A percentile compares a stretch with the other conserved stretches of the same genome.
Evolutionary conservation across 2,113 vertebrate genomes (phyloP).

Genomic region (Gallinago jamesoni): DNA sequence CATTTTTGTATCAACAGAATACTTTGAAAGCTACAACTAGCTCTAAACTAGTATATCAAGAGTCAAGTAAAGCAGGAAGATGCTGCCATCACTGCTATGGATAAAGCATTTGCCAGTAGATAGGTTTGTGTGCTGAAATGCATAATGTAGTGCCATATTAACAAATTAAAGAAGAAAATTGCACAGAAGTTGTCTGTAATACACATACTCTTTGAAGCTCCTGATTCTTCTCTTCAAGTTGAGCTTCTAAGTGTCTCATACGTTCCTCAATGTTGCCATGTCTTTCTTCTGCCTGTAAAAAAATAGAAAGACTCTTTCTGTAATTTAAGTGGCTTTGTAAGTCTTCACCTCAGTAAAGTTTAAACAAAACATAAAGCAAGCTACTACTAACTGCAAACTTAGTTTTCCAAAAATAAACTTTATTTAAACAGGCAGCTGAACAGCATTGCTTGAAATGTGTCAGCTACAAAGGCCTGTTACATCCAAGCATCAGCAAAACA

Average conservation of each 20-base stretch:
- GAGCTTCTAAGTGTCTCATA: conserved; percentile 95
- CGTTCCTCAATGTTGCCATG: conserved; percentile 98
- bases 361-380: conserved; percentile 85
- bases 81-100: neutral
- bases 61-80: neutral
- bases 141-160: neutral
- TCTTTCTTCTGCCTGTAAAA: conserved; percentile 93
- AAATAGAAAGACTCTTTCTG: conserved; percentile 57
- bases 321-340: conserved; percentile 49
- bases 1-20: neutral
- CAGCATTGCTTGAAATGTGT: conserved; percentile 88
- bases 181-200: neutral
- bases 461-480: conserved; percentile 84
- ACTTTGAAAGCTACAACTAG: neutral
- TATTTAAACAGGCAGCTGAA: conserved; percentile 85
- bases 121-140: neutral
- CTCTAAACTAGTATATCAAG: neutral
- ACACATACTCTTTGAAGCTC: conserved; percentile 93
- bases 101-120: neutral
- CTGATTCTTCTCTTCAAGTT: conserved; percentile 99
- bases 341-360: conserved; percentile 49
- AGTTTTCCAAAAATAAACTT: conserved; percentile 79
- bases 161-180: neutral
- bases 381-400: conserved; percentile 84
- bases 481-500: conserved; percentile 84